Percentiles rank a stretch among this genome's conserved stretches.
Conservation (phyloP, 2,113 vertebrate genomes). For the Tachycineta bicolor region DNA sequence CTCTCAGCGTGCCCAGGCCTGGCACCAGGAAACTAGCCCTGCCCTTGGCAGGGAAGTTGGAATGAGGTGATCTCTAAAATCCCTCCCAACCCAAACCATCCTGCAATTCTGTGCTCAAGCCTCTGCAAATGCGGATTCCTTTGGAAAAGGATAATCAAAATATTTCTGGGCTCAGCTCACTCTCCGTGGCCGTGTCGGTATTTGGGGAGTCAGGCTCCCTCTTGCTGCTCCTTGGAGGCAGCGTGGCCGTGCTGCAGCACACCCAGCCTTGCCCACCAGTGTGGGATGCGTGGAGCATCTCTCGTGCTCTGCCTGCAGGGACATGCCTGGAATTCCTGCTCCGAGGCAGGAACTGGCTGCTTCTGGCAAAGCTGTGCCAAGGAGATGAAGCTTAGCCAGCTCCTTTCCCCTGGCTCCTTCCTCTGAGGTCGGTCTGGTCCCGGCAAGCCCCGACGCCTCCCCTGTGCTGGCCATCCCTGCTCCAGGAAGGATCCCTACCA, state of each 20-base stretch:
- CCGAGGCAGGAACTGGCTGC: not conserved
- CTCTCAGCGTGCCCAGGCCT: not conserved
- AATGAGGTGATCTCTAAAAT: not conserved
- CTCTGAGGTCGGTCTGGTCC: not conserved
- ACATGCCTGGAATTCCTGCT: not conserved
- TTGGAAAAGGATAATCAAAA: not conserved
- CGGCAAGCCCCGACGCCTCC: rapidly evolving
- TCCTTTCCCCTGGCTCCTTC: not conserved
- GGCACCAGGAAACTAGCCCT: not conserved
- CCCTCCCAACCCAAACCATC: not conserved
- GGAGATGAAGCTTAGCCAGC: not conserved
- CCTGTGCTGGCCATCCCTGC: not conserved
- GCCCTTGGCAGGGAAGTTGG: not conserved
- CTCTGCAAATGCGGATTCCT: not conserved
- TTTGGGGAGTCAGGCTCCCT: not conserved
- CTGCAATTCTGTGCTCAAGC: not conserved
- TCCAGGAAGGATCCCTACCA: not conserved
- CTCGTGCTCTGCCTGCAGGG: not conserved
- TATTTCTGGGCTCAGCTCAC: not conserved
- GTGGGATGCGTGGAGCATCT: not conserved
- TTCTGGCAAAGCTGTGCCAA: not conserved
- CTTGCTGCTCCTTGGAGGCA: not conserved
- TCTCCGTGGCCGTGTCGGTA: not conserved
- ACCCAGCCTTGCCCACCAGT: not conserved
- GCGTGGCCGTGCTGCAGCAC: not conserved